A percentile compares a stretch with the other conserved stretches of the same genome.
These are phyloP conservation scores for Meleagris gallopavo DNA, from an alignment of 2,113 vertebrate genomes.

Conservation along the genomic window DNA sequence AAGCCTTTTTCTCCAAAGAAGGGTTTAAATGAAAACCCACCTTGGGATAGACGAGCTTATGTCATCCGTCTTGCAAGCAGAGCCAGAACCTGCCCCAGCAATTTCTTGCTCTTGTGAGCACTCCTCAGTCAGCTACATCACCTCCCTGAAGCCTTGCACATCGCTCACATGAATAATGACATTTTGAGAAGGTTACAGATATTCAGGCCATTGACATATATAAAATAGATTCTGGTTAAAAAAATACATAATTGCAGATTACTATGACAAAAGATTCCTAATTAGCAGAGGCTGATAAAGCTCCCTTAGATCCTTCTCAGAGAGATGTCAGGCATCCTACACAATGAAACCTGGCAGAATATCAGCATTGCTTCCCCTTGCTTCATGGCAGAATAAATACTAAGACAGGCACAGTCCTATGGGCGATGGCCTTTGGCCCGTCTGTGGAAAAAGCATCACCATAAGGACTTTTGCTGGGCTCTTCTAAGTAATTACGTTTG, in stretches of 20 bases:
- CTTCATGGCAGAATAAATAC: not conserved
- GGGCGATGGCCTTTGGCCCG: not conserved
- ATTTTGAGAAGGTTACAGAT: not conserved
- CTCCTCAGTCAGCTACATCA: not conserved
- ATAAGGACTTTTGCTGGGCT: not conserved
- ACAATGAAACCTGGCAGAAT: not conserved
- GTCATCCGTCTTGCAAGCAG: rapidly evolving
- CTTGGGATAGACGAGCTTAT: not conserved
- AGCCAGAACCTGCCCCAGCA: not conserved
- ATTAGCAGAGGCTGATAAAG: not conserved
- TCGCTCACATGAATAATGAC: constrained; percentile 26
- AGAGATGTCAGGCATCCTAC: not conserved
- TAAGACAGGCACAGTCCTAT: not conserved
- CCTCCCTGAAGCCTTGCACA: not conserved
- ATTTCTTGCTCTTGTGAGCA: not conserved
- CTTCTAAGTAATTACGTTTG: not conserved
- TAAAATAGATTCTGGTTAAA: not conserved
- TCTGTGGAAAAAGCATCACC: not conserved
- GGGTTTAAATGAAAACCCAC: not conserved
- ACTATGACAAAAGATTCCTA: not conserved
- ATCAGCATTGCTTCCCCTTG: not conserved
- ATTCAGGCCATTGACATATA: not conserved
- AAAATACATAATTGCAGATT: not conserved
- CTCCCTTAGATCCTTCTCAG: not conserved
- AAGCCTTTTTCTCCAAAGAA: not conserved